Percentiles rank a stretch among this genome's conserved stretches.
Conservation (phyloP, 1,140 invertebrate genomes). For the Philotrypesis tridentata region DNA sequence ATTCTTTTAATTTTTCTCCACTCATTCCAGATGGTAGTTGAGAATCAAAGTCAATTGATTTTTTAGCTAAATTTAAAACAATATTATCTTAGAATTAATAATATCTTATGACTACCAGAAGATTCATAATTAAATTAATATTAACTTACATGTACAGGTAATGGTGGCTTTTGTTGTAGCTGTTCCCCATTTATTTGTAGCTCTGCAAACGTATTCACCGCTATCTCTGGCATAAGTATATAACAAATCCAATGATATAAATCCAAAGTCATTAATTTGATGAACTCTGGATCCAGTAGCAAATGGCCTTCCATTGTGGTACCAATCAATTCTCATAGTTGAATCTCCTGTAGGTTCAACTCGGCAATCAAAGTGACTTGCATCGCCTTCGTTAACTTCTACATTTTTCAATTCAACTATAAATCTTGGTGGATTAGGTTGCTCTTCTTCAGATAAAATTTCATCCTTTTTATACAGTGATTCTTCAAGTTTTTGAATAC, state of each 20-base stretch:
- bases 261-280: constrained; percentile 95
- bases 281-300: constrained; percentile 92
- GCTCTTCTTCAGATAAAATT: constrained; percentile 86
- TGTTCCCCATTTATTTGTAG: constrained; percentile 89
- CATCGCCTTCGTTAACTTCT: constrained; percentile 89
- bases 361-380: constrained; percentile 93
- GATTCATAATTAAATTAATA: not conserved
- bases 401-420: constrained; percentile 88
- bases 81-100: constrained; percentile 18
- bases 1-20: constrained; percentile 91
- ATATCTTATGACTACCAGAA: not conserved
- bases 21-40: constrained; percentile 95
- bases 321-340: constrained; percentile 95
- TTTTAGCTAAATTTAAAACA: constrained; percentile 77
- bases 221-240: constrained; percentile 89
- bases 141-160: constrained; percentile 79
- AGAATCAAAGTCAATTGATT: constrained; percentile 91
- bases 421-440: constrained; percentile 89
- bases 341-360: constrained; percentile 91
- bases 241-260: constrained; percentile 90
- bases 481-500: constrained; percentile 92
- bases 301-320: constrained; percentile 91
- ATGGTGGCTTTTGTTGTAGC: constrained; percentile 89
- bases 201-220: constrained; percentile 90
- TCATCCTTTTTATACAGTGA: constrained; percentile 90